phyloP scores from a whole-genome alignment of 2,888 invertebrate species.

The Fissipunctia ypsillon region DNA sequence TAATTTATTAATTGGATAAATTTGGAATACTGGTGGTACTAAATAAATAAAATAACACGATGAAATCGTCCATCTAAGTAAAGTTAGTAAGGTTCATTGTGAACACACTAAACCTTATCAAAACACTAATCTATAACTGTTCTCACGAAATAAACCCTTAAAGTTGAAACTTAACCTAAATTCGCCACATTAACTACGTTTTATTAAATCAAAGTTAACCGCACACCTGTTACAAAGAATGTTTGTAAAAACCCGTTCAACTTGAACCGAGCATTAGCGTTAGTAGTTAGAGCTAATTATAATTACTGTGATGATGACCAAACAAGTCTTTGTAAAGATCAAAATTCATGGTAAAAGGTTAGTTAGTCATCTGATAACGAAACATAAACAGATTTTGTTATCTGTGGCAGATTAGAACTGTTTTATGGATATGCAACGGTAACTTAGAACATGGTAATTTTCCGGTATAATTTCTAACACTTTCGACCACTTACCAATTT shows the following conservation, averaged over 20 bases:
- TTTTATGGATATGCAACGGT: slow-evolving; percentile 17
- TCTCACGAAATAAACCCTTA: slow-evolving; percentile 22
- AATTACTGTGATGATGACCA: slow-evolving; percentile 49
- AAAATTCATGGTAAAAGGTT: slow-evolving; percentile 25
- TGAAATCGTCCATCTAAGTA: not conserved
- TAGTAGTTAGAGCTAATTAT: slow-evolving; percentile 18
- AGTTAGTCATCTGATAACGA: slow-evolving; percentile 47
- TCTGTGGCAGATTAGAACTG: slow-evolving; percentile 36
- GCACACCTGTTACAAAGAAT: slow-evolving; percentile 43
- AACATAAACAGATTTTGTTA: slow-evolving; percentile 39
- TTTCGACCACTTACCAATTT: not conserved
- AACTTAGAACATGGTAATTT: not conserved
- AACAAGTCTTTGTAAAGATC: slow-evolving; percentile 37
- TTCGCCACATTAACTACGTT: slow-evolving; percentile 19
- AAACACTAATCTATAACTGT: slow-evolving; percentile 37
- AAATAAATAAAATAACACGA: not conserved
- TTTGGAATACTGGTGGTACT: not conserved
- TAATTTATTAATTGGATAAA: not conserved
- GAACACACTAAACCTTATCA: slow-evolving; percentile 13
- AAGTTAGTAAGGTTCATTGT: not conserved
- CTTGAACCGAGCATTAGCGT: slow-evolving; percentile 30
- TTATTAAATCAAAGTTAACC: slow-evolving; percentile 23
- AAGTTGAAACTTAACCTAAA: slow-evolving; percentile 45
- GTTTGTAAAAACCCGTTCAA: slow-evolving; percentile 39
- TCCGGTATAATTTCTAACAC: not conserved